Evolutionary conservation across 2,797 vertebrate genomes (phyloP), one percentile per base, ranked within the genome.

Genomic region (Alcedo quadribrachys): DNA sequence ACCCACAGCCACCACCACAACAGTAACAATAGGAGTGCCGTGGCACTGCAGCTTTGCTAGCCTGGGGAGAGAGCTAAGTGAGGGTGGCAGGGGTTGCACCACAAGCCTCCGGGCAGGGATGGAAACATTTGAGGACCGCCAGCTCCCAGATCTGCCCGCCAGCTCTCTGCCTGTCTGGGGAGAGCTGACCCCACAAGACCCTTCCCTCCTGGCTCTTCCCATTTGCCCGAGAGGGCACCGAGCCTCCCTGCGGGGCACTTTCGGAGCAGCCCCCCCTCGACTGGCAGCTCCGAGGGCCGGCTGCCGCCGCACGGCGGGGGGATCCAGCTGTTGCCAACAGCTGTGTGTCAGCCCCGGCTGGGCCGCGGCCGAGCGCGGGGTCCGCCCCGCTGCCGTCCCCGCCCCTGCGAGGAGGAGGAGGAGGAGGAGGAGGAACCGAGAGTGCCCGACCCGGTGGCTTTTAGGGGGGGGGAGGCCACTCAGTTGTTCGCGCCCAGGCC

Each of bases 381-480:
- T 70, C 87, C 95, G 90, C 93, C 91, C 89, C 67, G 45, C 83
- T 32, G 78, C 45, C 84, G 75, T 76, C 96, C 95, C 94, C 92
- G 92, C 95, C 96, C 94, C 90, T 93, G 55, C 42, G 6, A 84
- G 57, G 42, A 93, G 77, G 75, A 43, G 92, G 89, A 58, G 95
- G 90, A 82, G 74, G 75, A 55, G 94, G 90, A 67, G 95, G 92
- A 84, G 81, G 89, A 93, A 94, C 78, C 61, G 70, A 65, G 82
- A 88, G 90, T 90, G 93, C 86, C 90, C 94, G 85, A 96, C 95
- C 95, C 92, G 89, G 95, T 79, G 93, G 95, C 95, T 96, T 95
- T 96, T 96, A 96, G 94, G 48, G 79, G 55, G 22, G 90, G 73
- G 35, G 57, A 87, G 81, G 92, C 76, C 90, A 94, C 45, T 92